phyloP scores from a whole-genome alignment of 2,888 invertebrate genomes.

The Melieria crassipennis region DNA sequence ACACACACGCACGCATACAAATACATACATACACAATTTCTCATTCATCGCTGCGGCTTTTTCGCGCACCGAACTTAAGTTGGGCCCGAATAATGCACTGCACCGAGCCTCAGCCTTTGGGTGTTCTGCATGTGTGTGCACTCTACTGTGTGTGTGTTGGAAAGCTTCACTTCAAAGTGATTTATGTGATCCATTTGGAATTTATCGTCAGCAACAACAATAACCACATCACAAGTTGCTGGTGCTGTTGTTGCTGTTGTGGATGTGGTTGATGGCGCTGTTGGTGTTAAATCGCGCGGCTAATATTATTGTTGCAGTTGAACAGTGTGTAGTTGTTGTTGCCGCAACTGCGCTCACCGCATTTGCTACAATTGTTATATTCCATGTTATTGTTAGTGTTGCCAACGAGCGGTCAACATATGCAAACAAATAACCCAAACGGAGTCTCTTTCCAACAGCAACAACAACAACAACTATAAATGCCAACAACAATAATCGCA shows the following conservation, averaged over 20 bases:
- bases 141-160: slow-evolving; percentile 1
- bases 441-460: background rate
- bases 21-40: no score
- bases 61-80: no score
- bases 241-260: background rate
- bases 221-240: background rate
- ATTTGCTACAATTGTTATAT: background rate
- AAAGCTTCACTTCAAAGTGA: slow-evolving; percentile 46
- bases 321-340: background rate
- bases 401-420: background rate
- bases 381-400: background rate
- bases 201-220: slow-evolving; percentile 16
- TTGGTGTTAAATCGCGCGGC: slow-evolving; percentile 19
- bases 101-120: no score
- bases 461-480: slow-evolving; percentile 5
- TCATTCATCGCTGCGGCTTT: no score
- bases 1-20: no score
- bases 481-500: background rate
- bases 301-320: slow-evolving; percentile 8
- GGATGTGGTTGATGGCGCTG: background rate
- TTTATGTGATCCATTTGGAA: slow-evolving; percentile 49
- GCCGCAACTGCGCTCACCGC: slow-evolving; percentile 1
- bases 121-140: slow-evolving; percentile 19
- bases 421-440: background rate
- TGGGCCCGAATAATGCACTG: no score